Conservation (phyloP, 2,113 vertebrate genomes). For the Aleadryas rufinucha region DNA sequence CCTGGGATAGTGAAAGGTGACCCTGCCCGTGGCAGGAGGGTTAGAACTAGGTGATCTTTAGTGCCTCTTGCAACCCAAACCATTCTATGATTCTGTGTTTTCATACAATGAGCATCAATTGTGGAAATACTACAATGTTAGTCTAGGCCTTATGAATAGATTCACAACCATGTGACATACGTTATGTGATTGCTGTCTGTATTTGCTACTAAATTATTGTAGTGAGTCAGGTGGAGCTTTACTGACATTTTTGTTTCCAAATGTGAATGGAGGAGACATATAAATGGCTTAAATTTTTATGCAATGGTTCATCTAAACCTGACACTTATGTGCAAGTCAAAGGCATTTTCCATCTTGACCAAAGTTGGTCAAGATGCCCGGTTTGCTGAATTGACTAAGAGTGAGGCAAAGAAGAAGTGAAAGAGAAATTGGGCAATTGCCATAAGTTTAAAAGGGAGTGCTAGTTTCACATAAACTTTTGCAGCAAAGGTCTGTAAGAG, state of each 20-base stretch:
- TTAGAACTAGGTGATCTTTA: not conserved
- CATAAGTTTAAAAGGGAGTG: not conserved
- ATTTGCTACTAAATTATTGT: not conserved
- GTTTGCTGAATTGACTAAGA: not conserved
- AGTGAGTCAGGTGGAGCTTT: not conserved
- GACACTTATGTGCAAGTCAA: not conserved
- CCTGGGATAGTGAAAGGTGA: not conserved
- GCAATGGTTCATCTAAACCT: not conserved
- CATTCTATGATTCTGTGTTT: not conserved
- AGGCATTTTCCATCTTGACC: not conserved
- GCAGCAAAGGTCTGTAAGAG: not conserved
- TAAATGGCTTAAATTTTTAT: not conserved
- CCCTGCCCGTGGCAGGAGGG: fast-evolving
- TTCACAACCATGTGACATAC: not conserved
- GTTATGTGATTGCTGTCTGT: not conserved
- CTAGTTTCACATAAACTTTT: not conserved
- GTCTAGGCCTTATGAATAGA: not conserved
- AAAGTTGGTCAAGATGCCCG: not conserved
- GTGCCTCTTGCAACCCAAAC: not conserved
- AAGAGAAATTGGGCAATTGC: not conserved
- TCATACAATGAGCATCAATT: not conserved
- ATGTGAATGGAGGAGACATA: fast-evolving
- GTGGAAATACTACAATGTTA: not conserved
- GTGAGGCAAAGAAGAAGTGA: not conserved
- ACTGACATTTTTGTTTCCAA: not conserved